Conservation (phyloP, 2,113 vertebrate species). For the Fregetta grallaria region DNA sequence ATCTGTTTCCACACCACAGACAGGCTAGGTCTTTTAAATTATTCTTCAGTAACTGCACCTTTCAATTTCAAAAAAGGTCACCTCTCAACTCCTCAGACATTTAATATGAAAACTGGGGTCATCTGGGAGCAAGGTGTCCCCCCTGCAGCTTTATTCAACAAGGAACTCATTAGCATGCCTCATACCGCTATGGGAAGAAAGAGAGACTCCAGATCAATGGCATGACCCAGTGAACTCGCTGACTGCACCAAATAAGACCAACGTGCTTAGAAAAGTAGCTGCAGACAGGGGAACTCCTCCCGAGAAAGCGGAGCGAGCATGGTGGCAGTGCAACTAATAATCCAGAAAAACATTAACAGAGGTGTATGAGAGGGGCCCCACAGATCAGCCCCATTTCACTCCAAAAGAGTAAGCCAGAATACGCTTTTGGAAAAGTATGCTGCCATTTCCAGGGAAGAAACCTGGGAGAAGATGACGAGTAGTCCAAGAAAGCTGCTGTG, state of each 20-base stretch:
- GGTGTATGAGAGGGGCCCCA: background rate
- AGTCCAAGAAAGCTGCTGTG: background rate
- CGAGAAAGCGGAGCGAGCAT: rapidly evolving
- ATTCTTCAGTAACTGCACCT: background rate
- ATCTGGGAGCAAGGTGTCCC: background rate
- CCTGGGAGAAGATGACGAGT: background rate
- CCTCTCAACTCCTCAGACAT: background rate
- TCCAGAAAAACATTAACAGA: background rate
- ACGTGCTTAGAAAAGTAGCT: background rate
- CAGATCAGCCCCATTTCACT: background rate
- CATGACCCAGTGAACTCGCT: background rate
- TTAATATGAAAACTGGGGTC: background rate
- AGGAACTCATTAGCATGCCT: background rate
- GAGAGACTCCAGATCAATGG: background rate
- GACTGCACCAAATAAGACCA: background rate
- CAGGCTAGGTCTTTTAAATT: background rate
- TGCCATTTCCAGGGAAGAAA: background rate
- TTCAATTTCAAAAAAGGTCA: background rate
- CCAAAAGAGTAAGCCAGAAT: background rate
- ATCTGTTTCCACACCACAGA: background rate
- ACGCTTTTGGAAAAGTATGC: background rate
- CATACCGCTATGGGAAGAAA: background rate
- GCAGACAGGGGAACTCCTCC: background rate
- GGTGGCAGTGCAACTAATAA: background rate
- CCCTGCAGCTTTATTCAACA: background rate